These are phyloP conservation scores for Temnothorax unifasciatus DNA, from an alignment of 2,888 invertebrate genomes.

Conservation along the genomic window DNA sequence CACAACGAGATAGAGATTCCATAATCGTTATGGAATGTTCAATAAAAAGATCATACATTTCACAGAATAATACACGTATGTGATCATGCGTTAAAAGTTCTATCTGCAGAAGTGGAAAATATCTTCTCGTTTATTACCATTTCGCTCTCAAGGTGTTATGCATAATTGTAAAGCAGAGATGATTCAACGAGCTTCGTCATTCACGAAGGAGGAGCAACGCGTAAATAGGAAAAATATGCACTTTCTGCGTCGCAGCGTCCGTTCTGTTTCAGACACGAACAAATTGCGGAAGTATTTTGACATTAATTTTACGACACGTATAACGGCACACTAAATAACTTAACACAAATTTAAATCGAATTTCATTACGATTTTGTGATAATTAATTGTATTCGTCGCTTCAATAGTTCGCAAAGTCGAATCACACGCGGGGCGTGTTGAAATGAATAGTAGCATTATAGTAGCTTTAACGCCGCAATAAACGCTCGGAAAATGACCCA, in stretches of 20 bases:
- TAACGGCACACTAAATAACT: background rate
- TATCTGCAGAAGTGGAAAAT: background rate
- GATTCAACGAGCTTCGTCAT: conserved; percentile 46
- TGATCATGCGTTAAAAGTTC: background rate
- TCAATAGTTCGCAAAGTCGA: background rate
- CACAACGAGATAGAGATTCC: background rate
- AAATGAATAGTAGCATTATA: background rate
- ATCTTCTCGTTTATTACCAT: conserved; percentile 1
- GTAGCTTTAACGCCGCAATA: background rate
- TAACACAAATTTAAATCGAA: too few relatives aligned
- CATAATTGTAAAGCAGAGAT: conserved; percentile 11
- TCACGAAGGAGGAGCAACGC: background rate
- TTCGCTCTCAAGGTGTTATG: conserved; percentile 15
- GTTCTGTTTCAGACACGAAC: background rate
- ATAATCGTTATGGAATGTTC: conserved; percentile 25
- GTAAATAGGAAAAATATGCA: conserved; percentile 37
- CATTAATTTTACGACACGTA: conserved; percentile 2
- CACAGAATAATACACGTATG: background rate
- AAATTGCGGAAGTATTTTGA: background rate
- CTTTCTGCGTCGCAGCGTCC: background rate
- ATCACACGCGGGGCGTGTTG: background rate
- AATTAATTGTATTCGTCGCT: background rate
- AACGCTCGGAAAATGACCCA: conserved; percentile 17
- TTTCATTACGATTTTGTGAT: background rate
- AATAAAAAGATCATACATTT: conserved; percentile 9